Evolutionary conservation across 2,113 vertebrate species (phyloP).

Genomic region (Lasiurus borealis): DNA sequence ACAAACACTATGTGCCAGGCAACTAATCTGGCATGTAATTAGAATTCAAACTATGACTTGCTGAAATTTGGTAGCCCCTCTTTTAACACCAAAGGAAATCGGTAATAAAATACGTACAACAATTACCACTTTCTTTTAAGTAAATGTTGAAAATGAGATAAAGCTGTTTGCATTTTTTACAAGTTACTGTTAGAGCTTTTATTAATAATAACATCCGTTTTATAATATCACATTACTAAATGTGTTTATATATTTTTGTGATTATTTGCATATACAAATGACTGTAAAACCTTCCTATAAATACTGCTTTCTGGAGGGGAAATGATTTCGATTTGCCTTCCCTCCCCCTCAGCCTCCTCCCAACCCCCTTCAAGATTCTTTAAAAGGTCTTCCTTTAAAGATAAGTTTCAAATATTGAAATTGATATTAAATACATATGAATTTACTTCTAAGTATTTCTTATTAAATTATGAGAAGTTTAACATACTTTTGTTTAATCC

Average conservation of each 20-base stretch:
- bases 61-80: constrained; percentile 57
- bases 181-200: constrained; percentile 54
- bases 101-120: constrained; percentile 39
- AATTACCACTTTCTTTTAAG: constrained; percentile 62
- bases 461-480: neutral
- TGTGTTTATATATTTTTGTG: constrained; percentile 38
- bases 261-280: constrained; percentile 55
- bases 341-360: neutral
- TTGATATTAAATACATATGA: neutral
- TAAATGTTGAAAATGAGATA: constrained; percentile 61
- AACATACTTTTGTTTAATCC: constrained; percentile 49
- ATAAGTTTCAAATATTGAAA: constrained; percentile 40
- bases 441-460: constrained; percentile 42
- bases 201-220: constrained; percentile 25
- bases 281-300: constrained; percentile 30
- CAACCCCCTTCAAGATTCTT: neutral
- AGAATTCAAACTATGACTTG: constrained; percentile 60
- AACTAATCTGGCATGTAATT: constrained; percentile 66
- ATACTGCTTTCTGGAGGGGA: constrained; percentile 22
- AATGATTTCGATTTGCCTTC: constrained; percentile 25
- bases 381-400: constrained; percentile 52
- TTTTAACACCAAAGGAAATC: constrained; percentile 72
- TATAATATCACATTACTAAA: constrained; percentile 49
- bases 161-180: constrained; percentile 67
- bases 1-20: constrained; percentile 47